Evolutionary conservation across 2,888 invertebrate genomes (phyloP), one percentile per base, ranked within the genome.

Genomic region (Syrphus vitripennis): DNA sequence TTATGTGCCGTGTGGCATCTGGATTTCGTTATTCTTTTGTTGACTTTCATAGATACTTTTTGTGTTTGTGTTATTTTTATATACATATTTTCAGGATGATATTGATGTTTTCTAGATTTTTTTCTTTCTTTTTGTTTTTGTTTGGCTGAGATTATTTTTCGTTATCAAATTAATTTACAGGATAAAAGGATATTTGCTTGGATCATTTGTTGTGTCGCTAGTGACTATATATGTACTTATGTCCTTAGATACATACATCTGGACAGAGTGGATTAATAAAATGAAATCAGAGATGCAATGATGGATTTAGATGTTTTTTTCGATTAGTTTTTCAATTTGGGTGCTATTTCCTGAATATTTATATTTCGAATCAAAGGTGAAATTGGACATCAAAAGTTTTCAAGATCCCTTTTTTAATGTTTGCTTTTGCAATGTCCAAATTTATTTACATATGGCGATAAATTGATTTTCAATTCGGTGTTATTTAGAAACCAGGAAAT

Each of bases 151-250:
- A 50, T 57, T 72, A 40, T 70, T 53, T 57, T 81, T 42, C 53
- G 76, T 76, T 84, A 84, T 84, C 81, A 72, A 84, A 84, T 81
- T 84, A 76, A 84, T 84, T 84, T 84, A 69, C 81, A 71, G 81
- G 81, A 81, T 84, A 40, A 81, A 50, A 48, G 59, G 76, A 67
- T 76, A 76, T 76, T 76, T 71, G 76, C 59, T 76, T 42, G 61
- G 71, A 84, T 55, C 81, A 76, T 84, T 84, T 84, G 34, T 76
- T 76, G 71, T 80, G 50, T 26, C 29, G 48, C 63, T 65, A 70
- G 70, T 83, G 53, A 65, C 80, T 80, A 57, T 74, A 9, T 34
- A 9, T 45, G 42, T 3, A 14, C n/a, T n/a, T n/a, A n/a, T 55
- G 57, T 26, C 21, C 50, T 67, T 34, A 21, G 4, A 67, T n/a